phyloP scores from a whole-genome alignment of 2,888 invertebrate species.

The Coronaproctus castanopsis region DNA sequence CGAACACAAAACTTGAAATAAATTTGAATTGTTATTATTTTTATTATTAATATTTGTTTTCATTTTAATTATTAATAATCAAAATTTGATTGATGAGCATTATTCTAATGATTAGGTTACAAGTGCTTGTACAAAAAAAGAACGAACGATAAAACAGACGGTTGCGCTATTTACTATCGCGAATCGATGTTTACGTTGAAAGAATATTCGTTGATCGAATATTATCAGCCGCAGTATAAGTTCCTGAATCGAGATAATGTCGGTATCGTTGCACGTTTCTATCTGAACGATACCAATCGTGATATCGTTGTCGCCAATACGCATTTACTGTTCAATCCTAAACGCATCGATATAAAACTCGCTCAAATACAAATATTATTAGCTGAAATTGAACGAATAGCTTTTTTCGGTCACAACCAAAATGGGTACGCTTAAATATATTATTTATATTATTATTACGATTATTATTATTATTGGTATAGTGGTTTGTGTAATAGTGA shows the following conservation, averaged over 20 bases:
- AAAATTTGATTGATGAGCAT: no score
- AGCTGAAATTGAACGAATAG: conserved; percentile 61
- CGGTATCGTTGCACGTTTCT: conserved; percentile 56
- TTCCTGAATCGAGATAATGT: conserved; percentile 62
- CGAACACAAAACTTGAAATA: no score
- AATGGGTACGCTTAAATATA: not conserved
- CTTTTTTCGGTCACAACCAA: conserved; percentile 28
- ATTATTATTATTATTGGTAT: not conserved
- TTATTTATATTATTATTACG: no score
- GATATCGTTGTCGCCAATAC: conserved; percentile 67
- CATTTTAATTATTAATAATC: no score
- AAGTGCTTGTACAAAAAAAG: conserved; percentile 59
- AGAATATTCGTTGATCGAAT: conserved; percentile 48
- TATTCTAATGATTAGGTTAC: conserved; percentile 37
- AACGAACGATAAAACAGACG: conserved; percentile 61
- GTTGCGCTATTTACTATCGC: conserved; percentile 75
- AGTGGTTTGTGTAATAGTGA: not conserved
- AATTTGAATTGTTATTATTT: no score
- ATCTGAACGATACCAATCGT: conserved; percentile 29
- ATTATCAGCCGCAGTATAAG: conserved; percentile 25
- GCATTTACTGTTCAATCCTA: conserved; percentile 82
- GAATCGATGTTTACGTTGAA: conserved; percentile 41
- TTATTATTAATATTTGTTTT: no score
- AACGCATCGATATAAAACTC: conserved; percentile 66
- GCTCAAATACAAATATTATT: conserved; percentile 70